phyloP scores from a whole-genome alignment of 92 coral and sea anemone genomes.

The Plumapathes pennacea region DNA sequence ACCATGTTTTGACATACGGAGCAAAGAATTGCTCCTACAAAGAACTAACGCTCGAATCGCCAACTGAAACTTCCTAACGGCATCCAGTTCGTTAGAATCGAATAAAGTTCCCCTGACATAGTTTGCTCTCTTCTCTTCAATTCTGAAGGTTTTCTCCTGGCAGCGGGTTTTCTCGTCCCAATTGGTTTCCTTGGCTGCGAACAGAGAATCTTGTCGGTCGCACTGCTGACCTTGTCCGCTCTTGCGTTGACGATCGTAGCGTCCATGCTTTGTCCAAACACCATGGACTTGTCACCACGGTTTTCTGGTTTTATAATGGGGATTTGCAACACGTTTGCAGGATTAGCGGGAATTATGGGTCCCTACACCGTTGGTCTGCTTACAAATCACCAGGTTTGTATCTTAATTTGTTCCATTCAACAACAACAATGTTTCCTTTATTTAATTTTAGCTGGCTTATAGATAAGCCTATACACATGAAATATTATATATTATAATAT shows the following conservation, averaged over 20 bases:
- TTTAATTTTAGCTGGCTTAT: no score
- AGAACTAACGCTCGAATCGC: no score
- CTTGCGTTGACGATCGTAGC: constrained; percentile 46
- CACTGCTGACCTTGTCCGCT: constrained; percentile 45
- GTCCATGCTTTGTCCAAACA: constrained; percentile 25
- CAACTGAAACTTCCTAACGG: no score
- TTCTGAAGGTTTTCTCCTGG: constrained; percentile 31
- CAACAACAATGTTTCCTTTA: no score
- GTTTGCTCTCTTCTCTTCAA: neutral
- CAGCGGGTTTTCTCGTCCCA: constrained; percentile 41
- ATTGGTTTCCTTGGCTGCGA: constrained; percentile 54
- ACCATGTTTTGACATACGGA: no score
- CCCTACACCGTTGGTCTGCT: constrained; percentile 44
- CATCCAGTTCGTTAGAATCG: no score
- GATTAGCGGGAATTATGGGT: constrained; percentile 47
- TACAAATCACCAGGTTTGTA: constrained; percentile 51
- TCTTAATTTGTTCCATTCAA: no score
- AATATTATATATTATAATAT: no score
- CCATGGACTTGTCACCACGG: constrained; percentile 58
- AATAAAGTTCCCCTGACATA: neutral
- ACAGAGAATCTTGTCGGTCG: constrained; percentile 23
- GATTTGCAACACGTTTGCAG: constrained; percentile 18
- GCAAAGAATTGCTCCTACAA: no score
- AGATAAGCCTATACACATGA: no score
- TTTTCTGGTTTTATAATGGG: constrained; percentile 55